These are phyloP conservation scores for Chesias legatella DNA, from an alignment of 2,888 invertebrate species.

Conservation along the genomic window DNA sequence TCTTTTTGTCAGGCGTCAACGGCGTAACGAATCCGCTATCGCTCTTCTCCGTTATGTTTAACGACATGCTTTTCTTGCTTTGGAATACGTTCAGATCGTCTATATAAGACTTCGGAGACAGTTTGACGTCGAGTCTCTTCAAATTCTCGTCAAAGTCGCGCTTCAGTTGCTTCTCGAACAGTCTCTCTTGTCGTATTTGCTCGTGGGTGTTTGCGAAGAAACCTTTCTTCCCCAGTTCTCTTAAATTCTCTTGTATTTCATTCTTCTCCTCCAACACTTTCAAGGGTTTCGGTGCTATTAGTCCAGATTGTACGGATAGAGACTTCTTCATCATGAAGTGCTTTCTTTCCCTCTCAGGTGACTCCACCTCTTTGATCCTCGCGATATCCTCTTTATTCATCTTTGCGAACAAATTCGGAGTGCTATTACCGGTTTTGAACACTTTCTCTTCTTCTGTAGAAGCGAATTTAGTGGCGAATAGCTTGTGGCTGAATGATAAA, in stretches of 20 bases:
- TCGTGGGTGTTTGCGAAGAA: slow-evolving; percentile 86
- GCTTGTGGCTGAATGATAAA: slow-evolving; percentile 66
- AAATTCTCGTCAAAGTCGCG: slow-evolving; percentile 72
- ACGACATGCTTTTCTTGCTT: slow-evolving; percentile 57
- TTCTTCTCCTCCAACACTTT: slow-evolving; percentile 36
- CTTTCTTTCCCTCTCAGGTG: slow-evolving; percentile 50
- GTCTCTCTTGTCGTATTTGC: slow-evolving; percentile 83
- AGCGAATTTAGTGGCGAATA: slow-evolving; percentile 61
- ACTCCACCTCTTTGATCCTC: slow-evolving; percentile 19
- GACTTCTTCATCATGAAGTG: slow-evolving; percentile 69
- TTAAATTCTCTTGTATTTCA: slow-evolving; percentile 54
- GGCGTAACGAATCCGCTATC: slow-evolving; percentile 86
- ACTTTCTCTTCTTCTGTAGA: slow-evolving; percentile 54
- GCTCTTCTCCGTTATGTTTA: slow-evolving; percentile 54
- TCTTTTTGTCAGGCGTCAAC: slow-evolving; percentile 71
- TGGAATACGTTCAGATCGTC: slow-evolving; percentile 61
- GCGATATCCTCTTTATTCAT: slow-evolving; percentile 40
- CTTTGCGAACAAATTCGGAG: slow-evolving; percentile 70
- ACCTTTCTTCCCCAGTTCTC: slow-evolving; percentile 56
- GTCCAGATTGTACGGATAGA: slow-evolving; percentile 66
- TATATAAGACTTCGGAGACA: slow-evolving; percentile 47
- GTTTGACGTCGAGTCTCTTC: slow-evolving; percentile 53
- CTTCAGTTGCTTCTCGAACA: slow-evolving; percentile 71
- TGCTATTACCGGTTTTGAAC: slow-evolving; percentile 59
- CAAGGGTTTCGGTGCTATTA: slow-evolving; percentile 56